Evolutionary conservation across 2,113 vertebrate species (phyloP).

Genomic region (Ginglymostoma cirratum): DNA sequence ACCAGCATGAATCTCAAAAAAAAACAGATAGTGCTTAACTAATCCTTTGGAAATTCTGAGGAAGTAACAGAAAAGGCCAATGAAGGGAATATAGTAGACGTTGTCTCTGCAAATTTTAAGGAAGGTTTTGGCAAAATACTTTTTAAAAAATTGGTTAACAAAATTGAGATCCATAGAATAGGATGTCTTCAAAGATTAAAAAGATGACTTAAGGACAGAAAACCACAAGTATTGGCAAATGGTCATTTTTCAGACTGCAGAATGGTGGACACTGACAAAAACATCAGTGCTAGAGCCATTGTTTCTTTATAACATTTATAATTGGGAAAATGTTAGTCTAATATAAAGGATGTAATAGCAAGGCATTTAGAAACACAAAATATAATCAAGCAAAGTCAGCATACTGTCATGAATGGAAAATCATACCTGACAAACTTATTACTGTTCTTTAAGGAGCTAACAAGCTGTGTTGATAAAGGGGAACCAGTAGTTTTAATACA

Average conservation of each 20-base stretch:
- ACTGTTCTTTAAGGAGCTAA: too few species aligned
- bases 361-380: too few species aligned
- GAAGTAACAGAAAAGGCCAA: not conserved
- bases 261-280: not conserved
- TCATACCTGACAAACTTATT: too few species aligned
- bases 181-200: not conserved
- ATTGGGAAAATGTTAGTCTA: too few species aligned
- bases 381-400: too few species aligned
- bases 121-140: not conserved
- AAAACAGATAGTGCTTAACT: not conserved
- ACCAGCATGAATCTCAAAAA: not conserved
- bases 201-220: not conserved
- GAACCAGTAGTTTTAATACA: too few species aligned
- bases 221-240: not conserved
- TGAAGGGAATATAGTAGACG: not conserved
- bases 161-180: not conserved
- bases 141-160: not conserved
- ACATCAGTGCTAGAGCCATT: not conserved
- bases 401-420: too few species aligned
- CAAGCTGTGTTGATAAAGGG: too few species aligned
- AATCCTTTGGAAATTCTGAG: not conserved
- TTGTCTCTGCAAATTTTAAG: not conserved
- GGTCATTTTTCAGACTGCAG: not conserved
- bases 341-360: too few species aligned
- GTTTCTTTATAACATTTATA: too few species aligned